phyloP scores from a whole-genome alignment of 2,888 invertebrate species.

The Eupithecia tripunctaria region DNA sequence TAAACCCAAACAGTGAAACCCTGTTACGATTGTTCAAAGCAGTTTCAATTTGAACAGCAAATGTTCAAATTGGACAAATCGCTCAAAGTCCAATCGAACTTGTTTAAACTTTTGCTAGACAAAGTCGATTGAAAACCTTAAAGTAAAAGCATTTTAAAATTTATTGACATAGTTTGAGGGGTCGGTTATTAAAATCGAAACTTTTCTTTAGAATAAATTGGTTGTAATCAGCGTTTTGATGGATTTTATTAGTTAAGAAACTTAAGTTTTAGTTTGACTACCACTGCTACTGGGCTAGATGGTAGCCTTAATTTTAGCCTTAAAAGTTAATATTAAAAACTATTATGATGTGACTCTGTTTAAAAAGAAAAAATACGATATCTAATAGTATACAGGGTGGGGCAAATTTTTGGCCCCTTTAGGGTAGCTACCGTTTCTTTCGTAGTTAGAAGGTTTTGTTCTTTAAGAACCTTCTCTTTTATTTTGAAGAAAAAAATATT shows the following conservation, averaged over 20 bases:
- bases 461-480: too few species aligned
- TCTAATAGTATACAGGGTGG: too few species aligned
- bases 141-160: conserved; percentile 1
- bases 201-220: neutral
- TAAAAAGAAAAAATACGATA: too few species aligned
- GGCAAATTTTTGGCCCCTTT: too few species aligned
- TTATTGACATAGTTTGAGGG: conserved; percentile 6
- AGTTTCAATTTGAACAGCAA: conserved; percentile 5
- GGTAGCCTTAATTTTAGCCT: too few species aligned
- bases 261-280: neutral
- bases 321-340: too few species aligned
- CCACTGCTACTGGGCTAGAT: too few species aligned
- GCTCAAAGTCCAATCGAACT: conserved; percentile 3
- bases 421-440: too few species aligned
- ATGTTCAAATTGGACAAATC: neutral
- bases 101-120: neutral
- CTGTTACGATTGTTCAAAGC: neutral
- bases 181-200: neutral
- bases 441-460: too few species aligned
- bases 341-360: too few species aligned
- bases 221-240: neutral
- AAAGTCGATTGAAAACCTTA: conserved; percentile 6
- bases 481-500: too few species aligned
- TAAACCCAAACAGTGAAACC: neutral
- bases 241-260: neutral